Conservation (phyloP, 2,113 vertebrate genomes). For the Sclerurus mexicanus region DNA sequence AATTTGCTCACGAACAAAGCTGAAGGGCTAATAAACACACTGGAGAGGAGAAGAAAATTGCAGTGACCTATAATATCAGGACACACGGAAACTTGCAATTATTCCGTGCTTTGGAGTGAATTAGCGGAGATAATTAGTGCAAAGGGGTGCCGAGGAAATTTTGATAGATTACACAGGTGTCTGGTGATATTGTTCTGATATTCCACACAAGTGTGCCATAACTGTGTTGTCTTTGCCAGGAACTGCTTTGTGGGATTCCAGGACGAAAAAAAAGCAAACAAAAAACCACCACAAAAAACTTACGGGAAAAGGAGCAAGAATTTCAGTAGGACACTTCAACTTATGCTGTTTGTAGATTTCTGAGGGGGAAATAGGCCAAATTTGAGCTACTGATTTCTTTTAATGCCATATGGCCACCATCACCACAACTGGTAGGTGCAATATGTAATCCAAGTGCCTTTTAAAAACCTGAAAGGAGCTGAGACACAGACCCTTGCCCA, state of each 20-base stretch:
- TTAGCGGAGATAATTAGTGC: background rate
- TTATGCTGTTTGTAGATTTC: background rate
- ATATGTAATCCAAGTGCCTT: background rate
- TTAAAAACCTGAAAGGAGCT: background rate
- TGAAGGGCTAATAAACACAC: background rate
- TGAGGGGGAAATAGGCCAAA: background rate
- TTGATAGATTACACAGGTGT: background rate
- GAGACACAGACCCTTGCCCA: background rate
- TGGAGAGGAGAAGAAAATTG: background rate
- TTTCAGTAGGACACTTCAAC: background rate
- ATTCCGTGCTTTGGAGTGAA: background rate
- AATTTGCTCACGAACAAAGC: slow-evolving; percentile 1
- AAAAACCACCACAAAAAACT: background rate
- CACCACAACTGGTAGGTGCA: background rate
- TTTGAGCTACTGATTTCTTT: background rate
- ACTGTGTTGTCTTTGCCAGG: background rate
- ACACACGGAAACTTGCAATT: background rate
- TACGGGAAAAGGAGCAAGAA: background rate
- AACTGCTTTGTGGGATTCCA: background rate
- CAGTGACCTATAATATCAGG: background rate
- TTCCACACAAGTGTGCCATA: background rate
- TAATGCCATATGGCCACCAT: background rate
- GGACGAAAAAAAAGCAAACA: background rate
- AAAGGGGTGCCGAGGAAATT: background rate
- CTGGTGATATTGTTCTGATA: background rate